A percentile compares a stretch with the other conserved stretches of the same genome.
phyloP scores from a whole-genome alignment of 2,113 vertebrate genomes.

The Dolichotis patagonum region DNA sequence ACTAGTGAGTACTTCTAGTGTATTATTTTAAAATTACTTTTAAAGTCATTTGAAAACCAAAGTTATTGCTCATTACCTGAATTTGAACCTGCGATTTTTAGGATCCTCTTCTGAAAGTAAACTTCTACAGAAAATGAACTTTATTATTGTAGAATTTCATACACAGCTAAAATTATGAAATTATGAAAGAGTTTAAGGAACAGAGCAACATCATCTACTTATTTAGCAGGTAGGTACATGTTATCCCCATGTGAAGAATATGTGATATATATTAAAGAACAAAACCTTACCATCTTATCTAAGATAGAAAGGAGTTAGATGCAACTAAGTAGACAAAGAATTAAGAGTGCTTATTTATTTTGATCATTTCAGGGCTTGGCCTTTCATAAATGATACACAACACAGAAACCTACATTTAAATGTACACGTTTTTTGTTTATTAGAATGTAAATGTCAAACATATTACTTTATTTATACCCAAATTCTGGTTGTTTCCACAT shows the following conservation, averaged over 20 bases:
- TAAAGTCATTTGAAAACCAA: constrained; percentile 5
- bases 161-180: constrained; percentile 45
- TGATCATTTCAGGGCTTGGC: neutral
- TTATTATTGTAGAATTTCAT: constrained; percentile 35
- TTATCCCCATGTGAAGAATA: neutral
- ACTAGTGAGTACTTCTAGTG: neutral
- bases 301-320: neutral
- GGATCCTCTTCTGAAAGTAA: neutral
- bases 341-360: constrained; percentile 12
- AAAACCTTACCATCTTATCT: neutral
- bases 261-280: constrained; percentile 5
- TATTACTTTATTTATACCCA: neutral
- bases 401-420: constrained; percentile 31
- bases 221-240: neutral
- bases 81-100: constrained; percentile 38
- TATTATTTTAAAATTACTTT: constrained; percentile 29
- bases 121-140: neutral
- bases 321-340: neutral
- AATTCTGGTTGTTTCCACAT: neutral
- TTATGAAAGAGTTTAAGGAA: neutral
- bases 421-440: neutral
- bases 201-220: neutral
- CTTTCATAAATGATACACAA: neutral
- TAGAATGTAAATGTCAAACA: neutral
- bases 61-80: constrained; percentile 8